Conservation (phyloP, 2,797 vertebrate species). For the Propithecus perrieri region DNA sequence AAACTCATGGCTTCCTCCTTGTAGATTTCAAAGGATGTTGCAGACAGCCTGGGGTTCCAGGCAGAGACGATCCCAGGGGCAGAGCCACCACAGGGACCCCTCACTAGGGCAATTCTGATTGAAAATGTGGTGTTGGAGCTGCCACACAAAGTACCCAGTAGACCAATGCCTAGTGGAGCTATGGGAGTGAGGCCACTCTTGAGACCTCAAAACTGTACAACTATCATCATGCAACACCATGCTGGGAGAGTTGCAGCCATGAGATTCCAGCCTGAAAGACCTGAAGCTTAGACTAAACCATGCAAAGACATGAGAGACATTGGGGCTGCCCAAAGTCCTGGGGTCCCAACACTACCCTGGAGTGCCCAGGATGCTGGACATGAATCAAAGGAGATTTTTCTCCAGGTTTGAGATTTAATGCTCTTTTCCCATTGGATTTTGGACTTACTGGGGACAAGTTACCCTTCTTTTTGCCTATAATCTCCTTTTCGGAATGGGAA, state of each 20-base stretch:
- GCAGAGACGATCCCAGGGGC: background rate
- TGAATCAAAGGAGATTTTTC: no score
- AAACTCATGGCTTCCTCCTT: background rate
- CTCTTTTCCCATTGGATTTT: background rate
- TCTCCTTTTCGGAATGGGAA: background rate
- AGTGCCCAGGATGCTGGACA: no score
- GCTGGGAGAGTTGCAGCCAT: background rate
- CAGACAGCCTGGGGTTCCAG: background rate
- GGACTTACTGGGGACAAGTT: background rate
- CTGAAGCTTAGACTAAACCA: background rate
- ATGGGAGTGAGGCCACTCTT: background rate
- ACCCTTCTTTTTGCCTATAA: background rate
- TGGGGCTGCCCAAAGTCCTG: background rate
- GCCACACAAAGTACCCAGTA: background rate
- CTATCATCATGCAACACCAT: background rate
- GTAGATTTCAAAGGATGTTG: background rate
- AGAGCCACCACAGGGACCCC: background rate
- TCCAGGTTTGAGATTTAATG: no score
- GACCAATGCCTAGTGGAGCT: background rate
- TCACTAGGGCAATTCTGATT: background rate
- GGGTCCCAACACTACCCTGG: no score
- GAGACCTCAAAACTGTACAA: background rate
- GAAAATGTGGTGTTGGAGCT: background rate
- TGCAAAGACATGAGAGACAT: background rate
- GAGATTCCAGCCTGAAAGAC: background rate